Evolutionary conservation across 2,888 invertebrate genomes (phyloP), one percentile per base, ranked within the genome.

Genomic region (Sinopyrophorus schimmeli): DNA sequence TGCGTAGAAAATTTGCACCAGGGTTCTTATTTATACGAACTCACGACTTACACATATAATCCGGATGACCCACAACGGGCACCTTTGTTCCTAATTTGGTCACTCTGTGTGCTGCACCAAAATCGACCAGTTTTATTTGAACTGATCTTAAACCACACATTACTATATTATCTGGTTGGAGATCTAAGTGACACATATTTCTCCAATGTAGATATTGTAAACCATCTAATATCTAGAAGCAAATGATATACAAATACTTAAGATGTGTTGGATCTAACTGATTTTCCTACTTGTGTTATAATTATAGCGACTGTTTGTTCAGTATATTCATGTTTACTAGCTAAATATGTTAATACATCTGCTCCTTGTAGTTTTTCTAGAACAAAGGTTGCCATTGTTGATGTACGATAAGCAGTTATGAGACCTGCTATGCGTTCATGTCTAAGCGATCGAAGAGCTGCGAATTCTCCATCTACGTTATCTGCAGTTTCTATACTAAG

Each of bases 171-270:
- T 95, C 94, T 0, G 97, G 97, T 72, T 97, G 92, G 34, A 96
- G 77, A 70, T 95, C 89, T 53, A 95, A 75, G 71, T 94, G 92
- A 60, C 89, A 89, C 59, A 86, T 84, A 2, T 94, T 94, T 63
- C 92, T 81, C 89, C 95, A 95, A 73, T 98, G 97, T 24, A 99
- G 76, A 72, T 95, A 98, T 73, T 96, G 95, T 1, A 97, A 76
- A 1, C 86, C 96, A 66, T 95, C 92, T 44, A 94, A 74, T 1
- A 93, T 76, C 78, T 80, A 56, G 6, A 57, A 52, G 11, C 47
- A 44, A 23, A 23, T 34, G 14, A n/a, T 5, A 28, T 18, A 18
- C 14, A 14, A 16, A 31, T 26, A 17, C 30, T 14, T 44, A 26
- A 17, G 9, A n/a, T 5, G 21, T 7, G 14, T 42, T 11, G 5